Evolutionary conservation across 1,140 invertebrate species (phyloP).

Genomic region (Ridgeia piscesae): DNA sequence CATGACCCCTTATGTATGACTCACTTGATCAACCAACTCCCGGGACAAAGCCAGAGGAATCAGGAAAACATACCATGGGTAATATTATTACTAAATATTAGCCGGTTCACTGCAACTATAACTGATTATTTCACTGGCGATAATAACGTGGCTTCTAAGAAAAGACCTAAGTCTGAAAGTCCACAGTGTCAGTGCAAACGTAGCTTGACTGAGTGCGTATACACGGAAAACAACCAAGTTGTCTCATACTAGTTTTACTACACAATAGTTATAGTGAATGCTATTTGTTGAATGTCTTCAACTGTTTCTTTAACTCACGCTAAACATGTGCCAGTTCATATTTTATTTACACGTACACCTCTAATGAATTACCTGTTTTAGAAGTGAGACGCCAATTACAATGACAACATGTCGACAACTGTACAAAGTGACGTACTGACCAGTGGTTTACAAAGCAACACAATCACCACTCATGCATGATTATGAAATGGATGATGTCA

Average conservation of each 20-base stretch:
- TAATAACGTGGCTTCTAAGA: not conserved
- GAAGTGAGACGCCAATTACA: not conserved
- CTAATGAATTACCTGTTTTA: not conserved
- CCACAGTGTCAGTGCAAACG: not conserved
- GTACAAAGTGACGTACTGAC: not conserved
- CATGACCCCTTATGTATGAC: not conserved
- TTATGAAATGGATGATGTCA: not conserved
- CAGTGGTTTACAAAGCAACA: not conserved
- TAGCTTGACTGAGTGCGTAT: not conserved
- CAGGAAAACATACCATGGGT: not conserved
- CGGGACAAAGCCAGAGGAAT: not conserved
- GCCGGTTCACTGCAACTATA: not conserved
- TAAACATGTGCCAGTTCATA: not conserved
- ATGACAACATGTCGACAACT: not conserved
- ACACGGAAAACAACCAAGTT: too few relatives aligned
- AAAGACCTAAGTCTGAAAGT: not conserved
- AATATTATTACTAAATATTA: conserved; percentile 7
- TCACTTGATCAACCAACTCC: not conserved
- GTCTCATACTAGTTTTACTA: too few relatives aligned
- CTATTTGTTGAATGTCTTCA: too few relatives aligned
- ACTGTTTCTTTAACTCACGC: not conserved
- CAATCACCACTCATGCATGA: not conserved
- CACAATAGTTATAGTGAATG: too few relatives aligned
- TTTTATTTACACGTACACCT: too few relatives aligned
- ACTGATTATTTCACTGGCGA: not conserved